Evolutionary conservation across 1,140 invertebrate species (phyloP).

Genomic region (Sinella curviseta): DNA sequence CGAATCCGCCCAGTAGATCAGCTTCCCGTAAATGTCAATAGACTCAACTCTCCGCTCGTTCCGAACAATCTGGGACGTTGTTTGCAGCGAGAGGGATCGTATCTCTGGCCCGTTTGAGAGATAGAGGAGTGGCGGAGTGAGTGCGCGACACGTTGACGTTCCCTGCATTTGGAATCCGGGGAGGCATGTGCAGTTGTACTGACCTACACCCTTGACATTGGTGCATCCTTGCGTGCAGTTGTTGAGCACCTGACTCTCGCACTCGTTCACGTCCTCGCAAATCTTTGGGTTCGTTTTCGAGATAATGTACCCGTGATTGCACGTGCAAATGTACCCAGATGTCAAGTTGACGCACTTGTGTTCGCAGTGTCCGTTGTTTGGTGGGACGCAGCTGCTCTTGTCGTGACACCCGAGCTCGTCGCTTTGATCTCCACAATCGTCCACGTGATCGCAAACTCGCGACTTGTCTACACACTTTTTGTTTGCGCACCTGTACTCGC

Average conservation of each 20-base stretch:
- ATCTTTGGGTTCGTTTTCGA: conserved; percentile 59
- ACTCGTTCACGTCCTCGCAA: conserved; percentile 77
- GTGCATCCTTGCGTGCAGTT: conserved; percentile 88
- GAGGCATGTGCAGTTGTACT: conserved; percentile 82
- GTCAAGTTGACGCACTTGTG: conserved; percentile 86
- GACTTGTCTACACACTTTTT: conserved; percentile 79
- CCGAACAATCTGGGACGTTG: conserved; percentile 73
- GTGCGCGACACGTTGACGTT: conserved; percentile 72
- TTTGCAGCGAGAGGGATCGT: conserved; percentile 68
- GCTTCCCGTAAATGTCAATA: conserved; percentile 74
- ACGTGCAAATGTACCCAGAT: conserved; percentile 84
- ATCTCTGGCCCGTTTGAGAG: conserved; percentile 82
- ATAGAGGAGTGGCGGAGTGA: conserved; percentile 51
- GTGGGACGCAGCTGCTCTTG: conserved; percentile 67
- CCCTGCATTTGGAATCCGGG: conserved; percentile 78
- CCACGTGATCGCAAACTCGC: conserved; percentile 82
- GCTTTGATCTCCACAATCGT: conserved; percentile 55
- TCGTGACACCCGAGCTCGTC: conserved; percentile 79
- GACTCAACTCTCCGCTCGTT: conserved; percentile 83
- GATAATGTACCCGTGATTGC: conserved; percentile 81
- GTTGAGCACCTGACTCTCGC: conserved; percentile 70
- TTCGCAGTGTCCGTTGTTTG: conserved; percentile 83
- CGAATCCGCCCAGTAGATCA: conserved; percentile 79
- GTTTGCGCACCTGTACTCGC: conserved; percentile 75
- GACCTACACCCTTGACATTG: conserved; percentile 88